A percentile compares a stretch with the other conserved stretches of the same genome.
Conservation (phyloP, 2,797 vertebrate genomes). For the Aselliscus stoliczkanus region DNA sequence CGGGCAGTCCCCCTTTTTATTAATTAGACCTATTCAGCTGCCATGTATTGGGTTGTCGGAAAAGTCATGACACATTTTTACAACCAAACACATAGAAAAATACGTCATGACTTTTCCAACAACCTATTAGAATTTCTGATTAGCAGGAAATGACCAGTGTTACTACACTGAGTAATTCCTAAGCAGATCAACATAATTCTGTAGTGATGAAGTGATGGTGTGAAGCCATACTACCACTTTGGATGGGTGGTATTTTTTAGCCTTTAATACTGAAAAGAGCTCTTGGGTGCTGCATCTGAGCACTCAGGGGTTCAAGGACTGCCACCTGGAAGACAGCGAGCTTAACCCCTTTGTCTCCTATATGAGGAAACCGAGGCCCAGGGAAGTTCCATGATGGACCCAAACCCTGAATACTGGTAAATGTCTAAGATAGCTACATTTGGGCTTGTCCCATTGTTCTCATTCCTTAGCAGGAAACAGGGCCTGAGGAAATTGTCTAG, state of each 20-base stretch:
- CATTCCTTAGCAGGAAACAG: neutral
- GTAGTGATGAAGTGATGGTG: neutral
- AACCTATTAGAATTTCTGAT: neutral
- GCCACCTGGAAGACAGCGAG: neutral
- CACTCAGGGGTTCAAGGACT: neutral
- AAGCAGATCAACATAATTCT: neutral
- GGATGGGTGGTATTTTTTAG: neutral
- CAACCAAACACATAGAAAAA: too few species aligned
- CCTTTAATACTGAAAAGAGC: neutral
- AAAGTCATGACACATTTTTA: too few species aligned
- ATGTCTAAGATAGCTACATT: neutral
- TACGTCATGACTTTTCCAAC: too few species aligned
- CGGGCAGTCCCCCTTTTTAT: too few species aligned
- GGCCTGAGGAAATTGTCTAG: neutral
- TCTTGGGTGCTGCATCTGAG: neutral
- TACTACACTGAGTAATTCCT: neutral
- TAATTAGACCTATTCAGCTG: neutral
- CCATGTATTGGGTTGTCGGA: too few species aligned
- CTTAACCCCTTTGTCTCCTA: neutral
- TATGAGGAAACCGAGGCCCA: neutral
- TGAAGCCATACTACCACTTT: neutral
- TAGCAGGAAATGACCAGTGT: neutral
- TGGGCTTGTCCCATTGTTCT: neutral
- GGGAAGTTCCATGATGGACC: neutral
- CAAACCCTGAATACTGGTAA: neutral